Evolutionary conservation across 2,888 invertebrate species (phyloP).

Genomic region (Argynnis bischoffii): DNA sequence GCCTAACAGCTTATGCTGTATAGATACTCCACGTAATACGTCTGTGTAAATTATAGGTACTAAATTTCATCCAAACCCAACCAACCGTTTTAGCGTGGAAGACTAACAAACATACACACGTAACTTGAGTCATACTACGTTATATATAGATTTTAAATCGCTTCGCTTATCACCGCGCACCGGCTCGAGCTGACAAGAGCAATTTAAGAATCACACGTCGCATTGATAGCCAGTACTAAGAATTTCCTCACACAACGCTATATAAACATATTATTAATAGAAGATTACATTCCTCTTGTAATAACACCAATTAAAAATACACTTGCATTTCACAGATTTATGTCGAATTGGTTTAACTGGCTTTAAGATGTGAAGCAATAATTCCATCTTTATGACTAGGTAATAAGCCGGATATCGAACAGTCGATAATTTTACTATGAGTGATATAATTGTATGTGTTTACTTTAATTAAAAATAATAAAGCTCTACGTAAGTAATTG

Average conservation of each 20-base stretch:
- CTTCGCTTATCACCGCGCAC: constrained; percentile 32
- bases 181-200: constrained; percentile 36
- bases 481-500: too few relatives aligned
- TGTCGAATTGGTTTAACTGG: background rate
- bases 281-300: background rate
- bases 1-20: too few relatives aligned
- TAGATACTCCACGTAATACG: too few relatives aligned
- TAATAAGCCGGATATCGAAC: constrained; percentile 8
- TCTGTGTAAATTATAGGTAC: too few relatives aligned
- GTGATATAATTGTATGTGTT: background rate
- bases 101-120: too few relatives aligned
- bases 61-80: too few relatives aligned
- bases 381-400: background rate
- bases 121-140: too few relatives aligned
- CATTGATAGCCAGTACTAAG: constrained; percentile 40
- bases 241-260: constrained; percentile 28
- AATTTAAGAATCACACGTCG: constrained; percentile 43
- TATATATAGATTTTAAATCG: constrained; percentile 21
- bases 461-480: too few relatives aligned
- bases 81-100: too few relatives aligned
- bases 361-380: background rate
- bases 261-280: background rate
- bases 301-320: constrained; percentile 1
- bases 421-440: background rate
- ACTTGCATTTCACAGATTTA: background rate